Evolutionary conservation across 2,797 vertebrate species (phyloP).

Genomic region (Hemitrygon akajei): DNA sequence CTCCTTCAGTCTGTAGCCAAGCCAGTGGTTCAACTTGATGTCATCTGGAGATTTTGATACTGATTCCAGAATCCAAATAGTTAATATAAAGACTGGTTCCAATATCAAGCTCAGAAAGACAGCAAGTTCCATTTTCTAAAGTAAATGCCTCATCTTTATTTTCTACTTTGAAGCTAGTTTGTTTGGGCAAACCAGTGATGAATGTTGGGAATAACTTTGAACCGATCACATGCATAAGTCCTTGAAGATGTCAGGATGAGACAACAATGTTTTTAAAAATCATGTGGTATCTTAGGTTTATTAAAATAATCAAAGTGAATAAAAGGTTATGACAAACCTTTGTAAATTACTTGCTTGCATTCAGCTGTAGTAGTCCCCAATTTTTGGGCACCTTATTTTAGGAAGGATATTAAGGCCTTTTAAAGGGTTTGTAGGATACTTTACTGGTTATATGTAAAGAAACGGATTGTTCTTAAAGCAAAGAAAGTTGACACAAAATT

Average conservation of each 20-base stretch:
- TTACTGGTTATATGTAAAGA: too few species aligned
- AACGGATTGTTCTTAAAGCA: too few species aligned
- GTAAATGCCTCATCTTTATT: not conserved
- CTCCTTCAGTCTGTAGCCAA: too few species aligned
- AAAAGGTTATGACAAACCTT: not conserved
- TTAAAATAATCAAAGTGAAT: not conserved
- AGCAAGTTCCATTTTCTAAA: not conserved
- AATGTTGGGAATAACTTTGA: not conserved
- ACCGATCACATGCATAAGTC: not conserved
- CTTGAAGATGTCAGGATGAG: not conserved
- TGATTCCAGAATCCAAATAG: not conserved
- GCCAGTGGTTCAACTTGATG: not conserved
- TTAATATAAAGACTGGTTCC: not conserved
- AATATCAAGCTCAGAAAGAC: too few species aligned
- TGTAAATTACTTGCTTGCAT: not conserved
- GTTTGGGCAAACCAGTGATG: not conserved
- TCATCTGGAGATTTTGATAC: not conserved
- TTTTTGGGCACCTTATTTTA: too few species aligned
- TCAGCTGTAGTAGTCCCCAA: too few species aligned
- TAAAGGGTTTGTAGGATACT: too few species aligned
- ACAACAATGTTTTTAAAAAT: not conserved
- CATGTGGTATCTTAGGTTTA: not conserved
- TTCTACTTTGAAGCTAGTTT: not conserved
- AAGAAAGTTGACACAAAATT: too few species aligned
- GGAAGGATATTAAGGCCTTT: too few species aligned